Evolutionary conservation across 1,140 invertebrate species (phyloP), one percentile per base, ranked within the genome.

Genomic region (Drosophila nigromelanica): DNA sequence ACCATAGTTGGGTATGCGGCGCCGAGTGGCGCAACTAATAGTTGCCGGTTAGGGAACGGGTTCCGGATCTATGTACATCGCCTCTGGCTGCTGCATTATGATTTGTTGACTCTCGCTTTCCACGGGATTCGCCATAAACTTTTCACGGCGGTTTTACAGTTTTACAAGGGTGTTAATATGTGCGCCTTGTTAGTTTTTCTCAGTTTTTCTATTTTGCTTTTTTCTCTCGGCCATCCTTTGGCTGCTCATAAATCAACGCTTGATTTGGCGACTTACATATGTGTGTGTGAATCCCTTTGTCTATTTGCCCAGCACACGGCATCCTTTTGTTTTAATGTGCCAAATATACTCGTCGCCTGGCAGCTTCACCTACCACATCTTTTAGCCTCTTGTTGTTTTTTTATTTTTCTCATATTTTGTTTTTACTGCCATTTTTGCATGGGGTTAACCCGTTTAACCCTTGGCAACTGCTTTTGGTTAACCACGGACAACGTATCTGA

Each of bases 81-180:
- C 48, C 48, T 63, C 47, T 35, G 51, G 21, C 56, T 54, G 27
- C 21, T 33, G 30, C 27, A 45, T 48, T 59, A 63, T 85, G 81
- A 85, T 85, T 85, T 85, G 80, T 85, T 80, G 80, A 78, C 62
- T 67, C 40, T 63, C 35, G 37, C 11, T 59, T n/a, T 51, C 14
- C 30, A 27, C 27, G 7, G 45, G 8, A 15, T 14, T 40, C 15
- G 30, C 45, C 37, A 59, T 52, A 48, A 8, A 35, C 50, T 61
- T 74, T 85, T 76, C 78, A 79, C 76, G 82, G 83, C 75, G 82
- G 82, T 79, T 89, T 89, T 89, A 83, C 83, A 83, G 76, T 74
- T 80, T 89, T 89, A 89, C 83, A 89, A 75, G 83, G 83, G 83
- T 89, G 83, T 81, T 89, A 89, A 89, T 89, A 40, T 67, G n/a